A percentile compares a stretch with the other conserved stretches of the same genome.
These are phyloP conservation scores for Myoxocephalus aenaeus DNA, from an alignment of 2,797 vertebrate species.

Conservation along the genomic window DNA sequence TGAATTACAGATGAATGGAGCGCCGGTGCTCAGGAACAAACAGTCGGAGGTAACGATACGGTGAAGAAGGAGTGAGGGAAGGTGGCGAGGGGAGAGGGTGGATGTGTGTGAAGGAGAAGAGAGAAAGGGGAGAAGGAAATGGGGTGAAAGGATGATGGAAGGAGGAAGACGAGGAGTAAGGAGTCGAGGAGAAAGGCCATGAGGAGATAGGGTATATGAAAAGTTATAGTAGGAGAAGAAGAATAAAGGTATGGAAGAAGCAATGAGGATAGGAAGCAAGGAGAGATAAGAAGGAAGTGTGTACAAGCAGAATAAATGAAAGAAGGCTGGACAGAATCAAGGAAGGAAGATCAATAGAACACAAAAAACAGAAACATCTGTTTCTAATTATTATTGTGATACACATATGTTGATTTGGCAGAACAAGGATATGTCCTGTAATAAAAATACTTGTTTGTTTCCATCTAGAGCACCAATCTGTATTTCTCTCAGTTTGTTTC, in stretches of 20 bases:
- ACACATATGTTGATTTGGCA: no score
- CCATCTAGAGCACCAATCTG: no score
- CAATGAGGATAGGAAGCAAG: not conserved
- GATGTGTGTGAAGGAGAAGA: not conserved
- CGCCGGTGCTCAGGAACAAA: conserved; percentile 41
- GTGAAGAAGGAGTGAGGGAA: not conserved
- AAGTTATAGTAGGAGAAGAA: no score
- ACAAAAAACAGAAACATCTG: no score
- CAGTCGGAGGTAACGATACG: conserved; percentile 35
- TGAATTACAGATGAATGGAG: conserved; percentile 67
- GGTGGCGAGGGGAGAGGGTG: not conserved
- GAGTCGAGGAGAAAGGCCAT: not conserved
- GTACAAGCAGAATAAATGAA: not conserved
- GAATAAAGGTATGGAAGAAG: not conserved
- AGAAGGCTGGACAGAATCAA: not conserved
- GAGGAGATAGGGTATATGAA: no score
- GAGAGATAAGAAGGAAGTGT: not conserved
- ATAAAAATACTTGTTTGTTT: no score
- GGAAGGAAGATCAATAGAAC: not conserved
- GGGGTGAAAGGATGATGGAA: not conserved
- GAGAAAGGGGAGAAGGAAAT: not conserved
- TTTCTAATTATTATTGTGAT: no score
- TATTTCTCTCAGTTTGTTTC: no score
- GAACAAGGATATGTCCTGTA: no score
- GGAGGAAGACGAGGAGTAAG: not conserved